Base-by-base conservation (phyloP, 2,113 vertebrate species). In the Chascanopsetta lugubris region DNA sequence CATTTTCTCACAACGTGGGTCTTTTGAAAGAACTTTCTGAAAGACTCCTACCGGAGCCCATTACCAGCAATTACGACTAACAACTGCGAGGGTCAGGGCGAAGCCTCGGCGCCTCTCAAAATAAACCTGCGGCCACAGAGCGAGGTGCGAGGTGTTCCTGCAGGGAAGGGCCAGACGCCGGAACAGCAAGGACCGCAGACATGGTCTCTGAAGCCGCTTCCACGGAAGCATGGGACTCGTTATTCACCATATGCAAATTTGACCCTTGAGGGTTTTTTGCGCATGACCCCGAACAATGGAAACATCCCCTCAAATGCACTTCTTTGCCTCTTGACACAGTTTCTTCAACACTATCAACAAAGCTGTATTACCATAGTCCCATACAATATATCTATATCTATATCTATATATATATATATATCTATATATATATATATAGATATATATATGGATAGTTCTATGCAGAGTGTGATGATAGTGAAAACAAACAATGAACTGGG, bases 191-290 rank as follows among this genome's bases (percentile, higher is more conserved):
- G 25, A 29, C 12, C 67, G 24, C 47, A 25, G n/a, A 29, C 25
- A 40, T 64, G 64, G 53, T 29, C 58, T 80, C 80, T 80, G 50
- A 81, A 64, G 66, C 51, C n/a, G 62, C 40, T 69, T 64, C 46
- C 20, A 65, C 29, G 65, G 50, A 65, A 69, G 20, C 26, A 73
- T 45, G 73, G 43, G 72, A 78, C 70, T 63, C 62, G 51, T 73
- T 75, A 36, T 61, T 27, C 84, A 73, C 65, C 75, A 83, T 36
- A 65, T 68, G 65, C 18, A 50, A 5, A 38, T 6, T 38, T 5
- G 21, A 50, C 57, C 72, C 38, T 57, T 49, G 27, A 60, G 61
- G 34, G 46, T 51, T 38, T 53, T 24, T 27, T 30, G 8, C 18
- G 27, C 43, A 68, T 53, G 25, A 25, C 30, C 24, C n/a, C 21